Percentiles rank a stretch among this genome's conserved stretches.
Conservation (phyloP, 2,113 vertebrate species). For the Grallaria varia region DNA sequence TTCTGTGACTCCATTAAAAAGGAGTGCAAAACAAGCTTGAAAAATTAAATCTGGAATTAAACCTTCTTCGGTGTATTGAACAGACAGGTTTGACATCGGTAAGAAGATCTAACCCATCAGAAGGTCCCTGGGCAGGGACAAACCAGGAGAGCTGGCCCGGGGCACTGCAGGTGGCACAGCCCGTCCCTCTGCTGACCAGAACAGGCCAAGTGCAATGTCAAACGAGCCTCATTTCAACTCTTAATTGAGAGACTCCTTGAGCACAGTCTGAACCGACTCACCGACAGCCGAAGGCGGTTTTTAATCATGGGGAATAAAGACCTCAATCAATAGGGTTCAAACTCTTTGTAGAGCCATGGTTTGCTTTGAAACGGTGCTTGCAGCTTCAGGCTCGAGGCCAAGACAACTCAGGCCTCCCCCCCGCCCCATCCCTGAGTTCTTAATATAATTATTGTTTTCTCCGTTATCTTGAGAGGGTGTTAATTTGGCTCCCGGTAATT, state of each 20-base stretch:
- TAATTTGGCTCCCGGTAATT: slow-evolving; percentile 74
- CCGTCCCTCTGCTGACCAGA: background rate
- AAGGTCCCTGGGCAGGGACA: background rate
- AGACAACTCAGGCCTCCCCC: slow-evolving; percentile 53
- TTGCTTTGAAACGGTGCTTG: background rate
- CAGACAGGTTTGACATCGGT: background rate
- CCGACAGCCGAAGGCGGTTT: slow-evolving; percentile 22
- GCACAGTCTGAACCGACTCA: background rate
- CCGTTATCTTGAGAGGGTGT: slow-evolving; percentile 69
- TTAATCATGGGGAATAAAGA: slow-evolving; percentile 56
- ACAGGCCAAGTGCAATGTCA: background rate
- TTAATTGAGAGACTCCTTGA: slow-evolving; percentile 50
- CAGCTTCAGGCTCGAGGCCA: slow-evolving; percentile 56
- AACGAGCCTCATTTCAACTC: background rate
- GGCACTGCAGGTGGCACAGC: background rate
- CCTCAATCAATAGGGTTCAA: slow-evolving; percentile 56
- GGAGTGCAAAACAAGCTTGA: fast-evolving
- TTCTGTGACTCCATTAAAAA: background rate
- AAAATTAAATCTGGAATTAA: background rate
- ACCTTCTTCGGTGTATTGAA: background rate
- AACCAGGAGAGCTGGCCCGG: background rate
- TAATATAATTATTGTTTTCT: slow-evolving; percentile 74
- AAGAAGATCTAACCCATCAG: fast-evolving
- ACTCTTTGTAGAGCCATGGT: background rate
- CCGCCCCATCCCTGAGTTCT: slow-evolving; percentile 36